These are phyloP conservation scores for Pandion haliaetus DNA, from an alignment of 2,113 vertebrate species.

Conservation along the genomic window DNA sequence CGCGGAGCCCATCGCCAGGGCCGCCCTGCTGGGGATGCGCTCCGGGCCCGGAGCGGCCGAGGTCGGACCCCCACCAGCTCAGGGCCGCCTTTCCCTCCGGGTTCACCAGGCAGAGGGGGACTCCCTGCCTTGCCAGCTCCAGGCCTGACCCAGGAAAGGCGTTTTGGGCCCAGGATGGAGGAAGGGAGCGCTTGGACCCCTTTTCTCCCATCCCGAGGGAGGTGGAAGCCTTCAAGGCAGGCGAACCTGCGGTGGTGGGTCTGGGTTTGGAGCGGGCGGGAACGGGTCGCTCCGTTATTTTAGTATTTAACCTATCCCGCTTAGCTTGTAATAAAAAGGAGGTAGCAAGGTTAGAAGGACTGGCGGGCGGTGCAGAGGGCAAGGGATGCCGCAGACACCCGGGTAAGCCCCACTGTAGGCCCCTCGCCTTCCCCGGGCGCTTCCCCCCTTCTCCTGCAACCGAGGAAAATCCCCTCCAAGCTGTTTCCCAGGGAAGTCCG, in stretches of 20 bases:
- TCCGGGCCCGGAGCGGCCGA: background rate
- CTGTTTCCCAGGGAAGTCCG: background rate
- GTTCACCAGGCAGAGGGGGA: background rate
- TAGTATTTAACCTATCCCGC: background rate
- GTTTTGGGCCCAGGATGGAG: background rate
- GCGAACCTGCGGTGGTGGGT: background rate
- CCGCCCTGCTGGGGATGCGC: background rate
- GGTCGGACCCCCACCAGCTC: background rate
- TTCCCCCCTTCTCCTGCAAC: background rate
- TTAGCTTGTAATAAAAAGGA: background rate
- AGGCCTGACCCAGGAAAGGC: fast-evolving
- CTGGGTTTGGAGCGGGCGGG: too few relatives aligned
- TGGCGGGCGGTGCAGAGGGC: background rate
- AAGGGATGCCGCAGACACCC: too few relatives aligned
- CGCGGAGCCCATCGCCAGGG: background rate
- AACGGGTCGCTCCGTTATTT: background rate
- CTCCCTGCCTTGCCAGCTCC: background rate
- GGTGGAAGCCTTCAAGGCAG: background rate
- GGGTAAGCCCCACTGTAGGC: background rate
- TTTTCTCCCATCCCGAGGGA: background rate
- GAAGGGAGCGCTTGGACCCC: background rate
- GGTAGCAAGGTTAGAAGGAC: background rate
- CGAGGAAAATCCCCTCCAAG: background rate
- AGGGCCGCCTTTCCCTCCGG: background rate
- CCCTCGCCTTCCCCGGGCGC: background rate